Base-by-base conservation (phyloP, 1,140 invertebrate species). In the Laupala kohalensis region DNA sequence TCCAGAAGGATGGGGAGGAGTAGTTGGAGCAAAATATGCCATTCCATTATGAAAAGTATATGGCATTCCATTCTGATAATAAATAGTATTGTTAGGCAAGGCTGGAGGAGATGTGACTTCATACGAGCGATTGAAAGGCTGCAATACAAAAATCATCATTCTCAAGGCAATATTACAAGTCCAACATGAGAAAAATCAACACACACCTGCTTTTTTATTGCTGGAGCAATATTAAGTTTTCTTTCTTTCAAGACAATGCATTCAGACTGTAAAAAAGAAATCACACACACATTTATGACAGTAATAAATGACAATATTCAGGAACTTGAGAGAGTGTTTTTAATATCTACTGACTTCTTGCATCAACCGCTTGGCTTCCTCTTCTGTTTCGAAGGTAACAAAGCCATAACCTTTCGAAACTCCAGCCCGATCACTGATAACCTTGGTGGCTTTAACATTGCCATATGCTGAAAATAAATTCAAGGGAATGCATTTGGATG, bases 351-450 rank as follows among this genome's bases (percentile, higher is more conserved):
- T 79, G 77, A 86, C 86, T 79, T 89, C 87, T 74, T 86, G 83
- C 73, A 89, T 85, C 73, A 89, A 82, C 78, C 89, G 85, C 78
- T 91, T 90, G 2, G 93, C 93, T 82, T 95, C 93, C 78, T 94
- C 91, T 80, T 94, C 92, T 64, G 89, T 92, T 82, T 94, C 94
- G 83, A 97, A 98, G 19, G 96, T 98, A 64, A 98, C 93, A 83
- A 98, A 96, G 5, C 93, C 94, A 77, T 95, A 96, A 66, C 95
- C 95, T 84, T 96, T 96, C 53, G 95, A 96, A 1, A 96, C 92
- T 4, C 95, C 95, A 74, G 93, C 93, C 76, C 94, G 83, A 80
- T 97, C 95, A 75, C 90, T 89, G 76, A 98, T 97, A 74, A 97
- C 97, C 83, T 97, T 96, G 28, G 93, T 93, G 30, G 91, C 93